Evolutionary conservation across 2,888 invertebrate species (phyloP), one percentile per base, ranked within the genome.

Genomic region (Cryptocephalus primarius): DNA sequence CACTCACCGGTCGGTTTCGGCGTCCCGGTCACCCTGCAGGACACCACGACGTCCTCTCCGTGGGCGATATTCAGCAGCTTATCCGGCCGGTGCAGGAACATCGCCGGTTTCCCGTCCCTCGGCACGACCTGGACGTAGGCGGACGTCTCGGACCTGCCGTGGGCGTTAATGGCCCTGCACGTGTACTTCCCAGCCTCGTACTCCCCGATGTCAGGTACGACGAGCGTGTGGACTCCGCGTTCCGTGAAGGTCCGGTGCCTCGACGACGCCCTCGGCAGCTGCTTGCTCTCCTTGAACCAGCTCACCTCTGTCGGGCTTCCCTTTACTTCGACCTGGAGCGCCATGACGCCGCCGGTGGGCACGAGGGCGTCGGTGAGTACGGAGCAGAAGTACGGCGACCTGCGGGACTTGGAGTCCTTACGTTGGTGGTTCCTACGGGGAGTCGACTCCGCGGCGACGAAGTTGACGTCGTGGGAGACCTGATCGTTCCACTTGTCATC

Each of bases 21-120:
- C 61, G 86, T 84, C 48, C 90, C 91, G 50, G 80, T 79, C 42
- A 86, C 79, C 64, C 89, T 79, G 65, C 89, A 90, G 1, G 88
- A 86, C 43, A 91, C 78, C 39, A 84, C 83, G 53, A 91, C 77
- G 60, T 90, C 89, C 71, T 89, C 89, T 0, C 87, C 88, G 8
- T 81, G 77, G 14, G 81, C 80, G 36, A 88, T 82, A 34, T 79
- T 76, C 59, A 90, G 73, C 60, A 85, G 80, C 49, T 82, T 83
- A 45, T 85, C 84, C 0, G 91, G 91, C 52, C 88, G 75, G 1
- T 86, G 83, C 10, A 84, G 72, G 62, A 91, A 88, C 62, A 83
- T 78, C 0, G 89, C 87, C 2, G 89, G 85, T 63, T 83, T 83
- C 4, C 82, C 88, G 49, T 81, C 82, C 34, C 76, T 71, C 47